Conservation (phyloP, 2,888 invertebrate genomes). For the Cecidostiba fungosa region DNA sequence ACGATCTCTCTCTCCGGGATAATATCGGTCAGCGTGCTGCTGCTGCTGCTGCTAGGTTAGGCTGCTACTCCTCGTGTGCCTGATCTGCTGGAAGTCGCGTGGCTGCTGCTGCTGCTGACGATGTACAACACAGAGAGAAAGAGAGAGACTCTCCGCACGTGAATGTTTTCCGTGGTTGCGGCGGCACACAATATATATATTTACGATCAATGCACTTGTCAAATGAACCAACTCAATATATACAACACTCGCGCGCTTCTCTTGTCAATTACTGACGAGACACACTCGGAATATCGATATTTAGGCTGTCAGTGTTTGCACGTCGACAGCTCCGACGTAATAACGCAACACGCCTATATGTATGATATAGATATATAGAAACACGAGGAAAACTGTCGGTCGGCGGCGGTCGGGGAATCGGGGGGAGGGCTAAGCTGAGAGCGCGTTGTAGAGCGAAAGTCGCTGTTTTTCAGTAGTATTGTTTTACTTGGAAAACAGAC, state of each 20-base stretch:
- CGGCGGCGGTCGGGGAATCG: neutral
- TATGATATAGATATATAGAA: neutral
- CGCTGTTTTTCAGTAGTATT: neutral
- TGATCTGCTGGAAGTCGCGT: neutral
- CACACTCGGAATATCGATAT: slow-evolving; percentile 5
- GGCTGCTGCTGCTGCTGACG: neutral
- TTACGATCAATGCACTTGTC: slow-evolving; percentile 42
- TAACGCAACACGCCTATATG: neutral
- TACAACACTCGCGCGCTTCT: slow-evolving; percentile 53
- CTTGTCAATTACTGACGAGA: slow-evolving; percentile 16
- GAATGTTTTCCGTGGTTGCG: slow-evolving; percentile 43
- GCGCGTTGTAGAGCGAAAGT: neutral
- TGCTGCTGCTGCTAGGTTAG: slow-evolving; percentile 66
- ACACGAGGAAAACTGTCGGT: slow-evolving; percentile 11
- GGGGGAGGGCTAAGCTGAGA: slow-evolving; percentile 4
- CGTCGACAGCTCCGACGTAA: neutral
- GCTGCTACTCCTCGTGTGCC: neutral
- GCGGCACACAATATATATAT: slow-evolving; percentile 33
- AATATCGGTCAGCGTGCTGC: slow-evolving; percentile 69
- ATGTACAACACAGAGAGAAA: neutral
- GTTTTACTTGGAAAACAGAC: neutral
- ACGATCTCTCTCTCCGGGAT: slow-evolving; percentile 66
- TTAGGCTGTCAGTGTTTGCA: slow-evolving; percentile 11
- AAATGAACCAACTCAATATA: slow-evolving; percentile 49
- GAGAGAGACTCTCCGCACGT: slow-evolving; percentile 19